Conservation (phyloP, 1,140 invertebrate species). For the Schmidtea mediterranea region DNA sequence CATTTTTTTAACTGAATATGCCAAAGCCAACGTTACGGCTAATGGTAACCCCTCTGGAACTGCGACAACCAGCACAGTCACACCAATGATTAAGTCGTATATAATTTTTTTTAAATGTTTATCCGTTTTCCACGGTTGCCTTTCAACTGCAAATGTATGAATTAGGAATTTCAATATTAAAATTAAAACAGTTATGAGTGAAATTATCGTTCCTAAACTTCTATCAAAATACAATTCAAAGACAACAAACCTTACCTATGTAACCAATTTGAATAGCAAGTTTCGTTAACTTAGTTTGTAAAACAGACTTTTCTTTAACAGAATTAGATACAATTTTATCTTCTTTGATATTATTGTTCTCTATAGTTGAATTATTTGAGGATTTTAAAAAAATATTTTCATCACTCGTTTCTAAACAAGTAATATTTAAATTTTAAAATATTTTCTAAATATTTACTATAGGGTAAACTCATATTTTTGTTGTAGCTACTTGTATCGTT, state of each 20-base stretch:
- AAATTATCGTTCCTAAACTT: conserved; percentile 13
- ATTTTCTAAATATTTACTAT: neutral
- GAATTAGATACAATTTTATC: conserved; percentile 24
- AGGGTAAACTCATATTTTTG: conserved; percentile 38
- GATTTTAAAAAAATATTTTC: neutral
- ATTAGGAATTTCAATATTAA: neutral
- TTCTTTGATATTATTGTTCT: conserved; percentile 8
- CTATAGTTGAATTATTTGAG: too few species aligned
- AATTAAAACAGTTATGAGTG: neutral
- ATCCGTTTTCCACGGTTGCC: conserved; percentile 39
- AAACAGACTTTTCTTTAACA: conserved; percentile 70
- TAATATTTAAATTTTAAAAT: neutral
- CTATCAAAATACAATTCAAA: too few species aligned
- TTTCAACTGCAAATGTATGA: neutral
- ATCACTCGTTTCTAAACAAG: conserved; percentile 1
- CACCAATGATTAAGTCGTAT: conserved; percentile 91
- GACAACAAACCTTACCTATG: conserved; percentile 44
- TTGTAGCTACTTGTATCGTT: conserved; percentile 46
- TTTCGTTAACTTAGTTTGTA: conserved; percentile 93
- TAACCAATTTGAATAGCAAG: conserved; percentile 97
- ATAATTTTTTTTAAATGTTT: conserved; percentile 52
- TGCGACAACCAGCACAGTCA: conserved; percentile 90
- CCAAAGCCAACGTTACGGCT: conserved; percentile 80
- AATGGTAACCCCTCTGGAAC: conserved; percentile 91
- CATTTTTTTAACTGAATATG: conserved; percentile 52